Conservation (phyloP, 1,140 invertebrate species). For the Dreissena polymorpha region DNA sequence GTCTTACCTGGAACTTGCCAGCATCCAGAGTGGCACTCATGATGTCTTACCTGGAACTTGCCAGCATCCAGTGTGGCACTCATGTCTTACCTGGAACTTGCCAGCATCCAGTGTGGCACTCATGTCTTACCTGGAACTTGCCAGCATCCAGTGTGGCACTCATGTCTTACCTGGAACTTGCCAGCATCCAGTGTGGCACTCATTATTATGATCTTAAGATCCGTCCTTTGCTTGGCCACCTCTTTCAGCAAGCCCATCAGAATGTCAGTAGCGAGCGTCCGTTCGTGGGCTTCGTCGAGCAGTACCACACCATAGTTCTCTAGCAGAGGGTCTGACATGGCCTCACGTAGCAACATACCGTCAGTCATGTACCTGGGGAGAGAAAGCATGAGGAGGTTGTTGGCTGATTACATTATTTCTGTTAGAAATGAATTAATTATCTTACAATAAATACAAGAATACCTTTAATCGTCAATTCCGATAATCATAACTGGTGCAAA, state of each 20-base stretch:
- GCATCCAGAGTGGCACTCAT: too few relatives aligned
- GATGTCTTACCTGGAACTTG: too few relatives aligned
- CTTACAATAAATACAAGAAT: too few relatives aligned
- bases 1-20: too few relatives aligned
- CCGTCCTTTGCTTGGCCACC: conserved; percentile 94
- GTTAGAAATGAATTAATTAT: too few relatives aligned
- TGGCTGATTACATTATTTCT: neutral
- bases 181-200: conserved; percentile 99
- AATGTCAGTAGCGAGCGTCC: conserved; percentile 98
- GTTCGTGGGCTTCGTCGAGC: conserved; percentile 99
- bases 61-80: too few relatives aligned
- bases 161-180: conserved; percentile 91
- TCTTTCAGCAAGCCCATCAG: conserved; percentile 99
- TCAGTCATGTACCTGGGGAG: conserved; percentile 95
- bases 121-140: too few relatives aligned
- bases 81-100: too few relatives aligned
- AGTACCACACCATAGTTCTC: conserved; percentile 97
- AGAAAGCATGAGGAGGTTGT: neutral
- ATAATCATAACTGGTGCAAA: too few relatives aligned
- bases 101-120: too few relatives aligned
- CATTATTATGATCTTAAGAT: conserved; percentile 99
- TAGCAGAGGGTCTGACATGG: conserved; percentile 99
- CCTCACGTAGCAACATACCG: conserved; percentile 99
- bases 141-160: neutral
- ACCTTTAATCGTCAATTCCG: too few relatives aligned